A percentile compares a stretch with the other conserved stretches of the same genome.
Evolutionary conservation across 2,113 vertebrate species (phyloP).

Genomic region (Rana temporaria): DNA sequence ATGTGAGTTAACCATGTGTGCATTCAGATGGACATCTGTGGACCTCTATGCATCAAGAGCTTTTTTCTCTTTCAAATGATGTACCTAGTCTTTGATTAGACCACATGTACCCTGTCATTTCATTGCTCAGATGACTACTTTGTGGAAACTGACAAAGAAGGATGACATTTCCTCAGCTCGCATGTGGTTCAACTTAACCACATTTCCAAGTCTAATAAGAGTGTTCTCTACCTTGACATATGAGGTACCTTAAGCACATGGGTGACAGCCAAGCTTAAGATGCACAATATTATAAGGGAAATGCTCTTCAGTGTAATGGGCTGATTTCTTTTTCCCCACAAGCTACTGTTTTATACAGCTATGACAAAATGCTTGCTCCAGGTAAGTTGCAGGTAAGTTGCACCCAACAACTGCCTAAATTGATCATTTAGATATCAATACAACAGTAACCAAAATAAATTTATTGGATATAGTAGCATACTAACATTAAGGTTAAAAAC

Average conservation of each 20-base stretch:
- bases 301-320: not conserved
- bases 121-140: conserved; percentile 1
- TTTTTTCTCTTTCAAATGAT: too few species aligned
- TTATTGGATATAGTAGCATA: too few species aligned
- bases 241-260: not conserved
- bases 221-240: not conserved
- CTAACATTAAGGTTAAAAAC: too few species aligned
- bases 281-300: not conserved
- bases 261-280: conserved; percentile 9
- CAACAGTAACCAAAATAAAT: too few species aligned
- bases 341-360: too few species aligned
- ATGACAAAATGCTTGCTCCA: too few species aligned
- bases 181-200: conserved; percentile 12
- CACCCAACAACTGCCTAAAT: too few species aligned
- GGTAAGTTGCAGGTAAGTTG: too few species aligned
- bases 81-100: conserved; percentile 5
- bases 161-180: not conserved
- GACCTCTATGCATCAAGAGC: too few species aligned
- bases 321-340: not conserved
- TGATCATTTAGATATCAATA: too few species aligned
- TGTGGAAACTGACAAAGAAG: conserved; percentile 6
- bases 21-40: too few species aligned
- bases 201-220: conserved; percentile 28
- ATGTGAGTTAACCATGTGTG: too few species aligned
- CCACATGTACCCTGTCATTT: conserved; percentile 13